Conservation (phyloP, 2,113 vertebrate genomes). For the Tetrao urogallus region DNA sequence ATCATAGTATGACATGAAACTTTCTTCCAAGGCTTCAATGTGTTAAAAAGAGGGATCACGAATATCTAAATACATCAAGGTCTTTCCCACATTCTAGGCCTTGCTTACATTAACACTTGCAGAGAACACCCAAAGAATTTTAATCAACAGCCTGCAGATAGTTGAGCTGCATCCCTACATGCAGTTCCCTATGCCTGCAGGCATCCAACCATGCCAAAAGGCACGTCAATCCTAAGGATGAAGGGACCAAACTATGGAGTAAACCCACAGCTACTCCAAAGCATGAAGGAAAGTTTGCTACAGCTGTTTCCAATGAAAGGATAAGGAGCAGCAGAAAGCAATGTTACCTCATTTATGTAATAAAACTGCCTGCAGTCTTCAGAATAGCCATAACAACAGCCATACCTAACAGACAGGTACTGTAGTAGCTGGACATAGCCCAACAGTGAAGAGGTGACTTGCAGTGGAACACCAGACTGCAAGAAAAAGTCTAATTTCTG, state of each 20-base stretch:
- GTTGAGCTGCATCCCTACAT: neutral
- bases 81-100: neutral
- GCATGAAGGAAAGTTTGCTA: neutral
- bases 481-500: neutral
- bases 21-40: neutral
- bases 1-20: neutral
- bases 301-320: neutral
- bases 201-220: neutral
- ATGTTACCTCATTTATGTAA: neutral
- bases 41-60: neutral
- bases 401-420: neutral
- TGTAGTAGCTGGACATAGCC: no score
- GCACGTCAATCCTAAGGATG: neutral
- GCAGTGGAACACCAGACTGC: neutral
- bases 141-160: neutral
- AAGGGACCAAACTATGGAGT: no score
- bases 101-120: neutral
- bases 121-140: neutral
- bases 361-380: neutral
- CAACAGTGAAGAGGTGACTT: neutral
- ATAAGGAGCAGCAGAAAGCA: neutral
- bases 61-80: neutral
- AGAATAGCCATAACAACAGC: neutral
- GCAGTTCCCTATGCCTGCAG: fast-evolving
- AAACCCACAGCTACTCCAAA: neutral